Conservation (phyloP, 2,797 vertebrate genomes). For the Eptatretus atami region DNA sequence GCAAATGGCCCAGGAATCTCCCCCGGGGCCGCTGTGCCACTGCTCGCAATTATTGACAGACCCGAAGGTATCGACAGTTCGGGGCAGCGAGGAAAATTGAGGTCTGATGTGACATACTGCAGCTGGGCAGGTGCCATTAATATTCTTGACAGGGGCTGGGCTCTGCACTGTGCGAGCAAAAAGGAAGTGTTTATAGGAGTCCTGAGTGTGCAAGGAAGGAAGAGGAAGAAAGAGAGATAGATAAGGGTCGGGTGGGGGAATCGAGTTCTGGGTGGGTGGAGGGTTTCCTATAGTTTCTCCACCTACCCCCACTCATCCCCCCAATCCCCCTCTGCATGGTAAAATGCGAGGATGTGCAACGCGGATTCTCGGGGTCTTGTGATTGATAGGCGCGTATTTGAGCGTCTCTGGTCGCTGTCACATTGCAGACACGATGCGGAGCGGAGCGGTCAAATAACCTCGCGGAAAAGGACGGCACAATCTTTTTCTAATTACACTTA, state of each 20-base stretch:
- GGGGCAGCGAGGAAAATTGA: constrained; percentile 4
- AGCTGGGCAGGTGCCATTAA: constrained; percentile 3
- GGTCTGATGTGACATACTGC: constrained; percentile 5
- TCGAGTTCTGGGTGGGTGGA: no score
- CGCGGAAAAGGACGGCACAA: constrained; percentile 2
- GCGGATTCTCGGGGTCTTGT: no score
- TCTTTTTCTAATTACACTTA: constrained; percentile 5
- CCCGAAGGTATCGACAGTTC: constrained; percentile 5
- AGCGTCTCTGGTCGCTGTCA: no score
- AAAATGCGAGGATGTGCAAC: no score
- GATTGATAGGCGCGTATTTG: no score
- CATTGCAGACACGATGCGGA: neutral
- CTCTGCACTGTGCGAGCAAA: neutral
- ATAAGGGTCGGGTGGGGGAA: no score
- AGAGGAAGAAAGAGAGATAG: no score
- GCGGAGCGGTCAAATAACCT: constrained; percentile 4
- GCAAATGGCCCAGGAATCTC: neutral
- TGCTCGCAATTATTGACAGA: constrained; percentile 5
- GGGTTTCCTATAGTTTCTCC: no score
- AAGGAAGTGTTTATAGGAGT: no score
- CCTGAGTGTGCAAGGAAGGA: no score
- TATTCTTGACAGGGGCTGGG: constrained; percentile 1
- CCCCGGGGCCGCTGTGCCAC: constrained; percentile 2
- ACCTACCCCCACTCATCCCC: no score
- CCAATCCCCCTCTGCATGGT: no score